These are phyloP conservation scores for Peromyscus melanophrys DNA, from an alignment of 2,797 vertebrate species.

Conservation along the genomic window DNA sequence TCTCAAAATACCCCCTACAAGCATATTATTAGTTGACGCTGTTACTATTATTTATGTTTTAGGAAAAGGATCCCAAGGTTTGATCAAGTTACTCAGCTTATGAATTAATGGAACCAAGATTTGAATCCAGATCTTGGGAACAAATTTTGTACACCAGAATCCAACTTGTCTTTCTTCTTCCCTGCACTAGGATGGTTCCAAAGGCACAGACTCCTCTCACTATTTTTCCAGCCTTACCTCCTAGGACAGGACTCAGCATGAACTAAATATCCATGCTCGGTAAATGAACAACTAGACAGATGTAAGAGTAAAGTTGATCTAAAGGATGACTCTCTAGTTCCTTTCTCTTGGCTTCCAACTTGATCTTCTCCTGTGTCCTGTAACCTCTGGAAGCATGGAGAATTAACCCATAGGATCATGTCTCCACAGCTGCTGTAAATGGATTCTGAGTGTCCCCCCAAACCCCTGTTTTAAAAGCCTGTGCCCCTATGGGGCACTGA, in stretches of 20 bases:
- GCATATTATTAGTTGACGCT: neutral
- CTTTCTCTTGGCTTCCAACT: neutral
- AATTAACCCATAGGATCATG: neutral
- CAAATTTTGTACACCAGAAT: neutral
- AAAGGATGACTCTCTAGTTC: neutral
- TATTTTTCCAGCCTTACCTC: neutral
- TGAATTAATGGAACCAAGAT: neutral
- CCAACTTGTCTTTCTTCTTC: neutral
- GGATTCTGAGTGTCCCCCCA: neutral
- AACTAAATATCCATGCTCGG: neutral
- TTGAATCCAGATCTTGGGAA: constrained; percentile 5
- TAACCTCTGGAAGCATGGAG: neutral
- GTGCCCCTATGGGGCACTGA: neutral
- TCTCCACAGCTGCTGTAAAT: neutral
- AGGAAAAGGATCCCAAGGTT: neutral
- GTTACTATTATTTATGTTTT: constrained; percentile 22
- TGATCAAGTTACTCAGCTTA: neutral
- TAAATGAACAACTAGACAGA: neutral
- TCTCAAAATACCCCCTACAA: neutral
- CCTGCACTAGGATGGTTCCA: neutral
- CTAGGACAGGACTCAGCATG: neutral
- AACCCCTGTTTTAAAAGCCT: neutral
- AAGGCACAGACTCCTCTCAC: neutral
- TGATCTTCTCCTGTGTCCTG: neutral
- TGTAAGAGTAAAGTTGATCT: neutral